Conservation (phyloP, 2,113 vertebrate genomes). For the Acinonyx jubatus region DNA sequence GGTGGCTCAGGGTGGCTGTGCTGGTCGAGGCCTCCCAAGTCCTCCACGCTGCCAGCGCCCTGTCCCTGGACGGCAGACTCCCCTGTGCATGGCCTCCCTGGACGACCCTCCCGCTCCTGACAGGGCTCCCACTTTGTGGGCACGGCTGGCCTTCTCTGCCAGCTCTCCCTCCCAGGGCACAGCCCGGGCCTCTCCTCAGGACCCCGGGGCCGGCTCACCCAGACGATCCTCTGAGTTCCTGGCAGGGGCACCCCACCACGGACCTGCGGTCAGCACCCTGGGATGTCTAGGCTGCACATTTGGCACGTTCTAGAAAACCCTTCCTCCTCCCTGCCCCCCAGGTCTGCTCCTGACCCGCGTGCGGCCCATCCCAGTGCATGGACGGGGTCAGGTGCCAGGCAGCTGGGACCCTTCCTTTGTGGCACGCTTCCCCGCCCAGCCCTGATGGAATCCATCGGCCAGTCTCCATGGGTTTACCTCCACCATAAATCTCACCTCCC, state of each 20-base stretch:
- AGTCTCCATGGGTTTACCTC: too few relatives aligned
- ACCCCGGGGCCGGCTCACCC: neutral
- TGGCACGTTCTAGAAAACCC: neutral
- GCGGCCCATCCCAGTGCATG: neutral
- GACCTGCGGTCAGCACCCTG: neutral
- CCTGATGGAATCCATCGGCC: neutral
- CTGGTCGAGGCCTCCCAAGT: neutral
- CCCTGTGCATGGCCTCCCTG: neutral
- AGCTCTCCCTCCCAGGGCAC: too few relatives aligned
- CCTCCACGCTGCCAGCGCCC: neutral
- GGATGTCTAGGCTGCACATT: neutral
- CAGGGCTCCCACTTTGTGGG: fast-evolving
- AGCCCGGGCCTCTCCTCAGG: neutral
- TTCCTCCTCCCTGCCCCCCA: neutral
- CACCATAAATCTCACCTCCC: neutral
- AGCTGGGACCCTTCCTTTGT: neutral
- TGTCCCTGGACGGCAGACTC: neutral
- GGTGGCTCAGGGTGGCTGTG: neutral
- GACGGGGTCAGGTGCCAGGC: fast-evolving
- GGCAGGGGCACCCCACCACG: fast-evolving
- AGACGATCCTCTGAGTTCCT: neutral
- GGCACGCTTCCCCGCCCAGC: fast-evolving
- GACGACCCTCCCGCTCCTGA: neutral
- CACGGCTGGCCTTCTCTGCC: neutral
- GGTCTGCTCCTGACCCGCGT: neutral